These are phyloP conservation scores for Cynaeus angustus DNA, from an alignment of 2,888 invertebrate species.

Conservation along the genomic window DNA sequence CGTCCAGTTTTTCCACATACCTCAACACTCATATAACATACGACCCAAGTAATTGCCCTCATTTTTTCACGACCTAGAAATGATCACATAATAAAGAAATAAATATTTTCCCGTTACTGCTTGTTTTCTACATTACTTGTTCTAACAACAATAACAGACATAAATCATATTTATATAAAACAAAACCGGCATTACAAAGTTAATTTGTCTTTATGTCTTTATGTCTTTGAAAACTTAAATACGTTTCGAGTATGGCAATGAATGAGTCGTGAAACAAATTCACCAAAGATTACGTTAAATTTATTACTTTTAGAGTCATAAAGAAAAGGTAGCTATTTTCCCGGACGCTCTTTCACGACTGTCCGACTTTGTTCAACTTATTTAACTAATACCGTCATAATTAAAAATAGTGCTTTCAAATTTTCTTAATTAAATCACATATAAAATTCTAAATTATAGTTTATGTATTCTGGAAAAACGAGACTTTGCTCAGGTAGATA, in stretches of 20 bases:
- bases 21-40: constrained; percentile 6
- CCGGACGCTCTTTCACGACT: constrained; percentile 19
- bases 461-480: neutral
- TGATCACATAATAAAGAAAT: constrained; percentile 2
- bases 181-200: constrained; percentile 41
- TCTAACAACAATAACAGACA: constrained; percentile 17
- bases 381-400: constrained; percentile 29
- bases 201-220: constrained; percentile 49
- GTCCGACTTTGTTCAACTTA: constrained; percentile 19
- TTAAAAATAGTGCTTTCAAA: constrained; percentile 21
- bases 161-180: constrained; percentile 44
- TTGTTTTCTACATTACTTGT: too few relatives aligned
- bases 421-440: constrained; percentile 3
- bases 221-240: constrained; percentile 44
- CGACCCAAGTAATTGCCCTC: constrained; percentile 14
- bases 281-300: constrained; percentile 46
- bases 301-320: constrained; percentile 46
- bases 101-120: neutral
- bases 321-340: constrained; percentile 44
- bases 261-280: constrained; percentile 45
- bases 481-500: neutral
- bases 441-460: neutral
- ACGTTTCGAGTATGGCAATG: constrained; percentile 40
- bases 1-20: constrained; percentile 10
- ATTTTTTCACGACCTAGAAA: constrained; percentile 1